phyloP scores from a whole-genome alignment of 1,140 invertebrate genomes.

The Pseudomyrmex flavicornis region DNA sequence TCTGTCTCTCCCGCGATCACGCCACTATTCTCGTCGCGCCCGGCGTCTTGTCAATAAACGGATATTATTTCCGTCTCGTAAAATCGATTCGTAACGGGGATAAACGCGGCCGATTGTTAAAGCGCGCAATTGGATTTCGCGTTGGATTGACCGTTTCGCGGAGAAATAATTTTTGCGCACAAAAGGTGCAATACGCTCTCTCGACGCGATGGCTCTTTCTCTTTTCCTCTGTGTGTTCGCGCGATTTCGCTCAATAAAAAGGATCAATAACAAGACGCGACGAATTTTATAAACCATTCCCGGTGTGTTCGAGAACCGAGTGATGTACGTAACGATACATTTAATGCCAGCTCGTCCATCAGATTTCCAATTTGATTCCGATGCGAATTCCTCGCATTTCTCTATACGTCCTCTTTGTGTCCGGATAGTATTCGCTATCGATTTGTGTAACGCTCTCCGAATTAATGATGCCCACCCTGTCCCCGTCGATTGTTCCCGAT shows the following conservation, averaged over 20 bases:
- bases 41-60: slow-evolving; percentile 36
- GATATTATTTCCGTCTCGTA: slow-evolving; percentile 24
- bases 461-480: slow-evolving; percentile 37
- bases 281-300: slow-evolving; percentile 28
- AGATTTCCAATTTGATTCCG: slow-evolving; percentile 55
- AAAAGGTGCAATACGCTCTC: background rate
- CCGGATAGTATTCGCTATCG: slow-evolving; percentile 26
- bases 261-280: background rate
- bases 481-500: slow-evolving; percentile 19
- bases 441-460: slow-evolving; percentile 16
- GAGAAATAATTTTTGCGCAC: slow-evolving; percentile 12
- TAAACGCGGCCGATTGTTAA: background rate
- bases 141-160: background rate
- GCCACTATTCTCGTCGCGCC: slow-evolving; percentile 25
- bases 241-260: background rate
- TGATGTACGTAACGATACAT: slow-evolving; percentile 18
- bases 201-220: too few relatives aligned
- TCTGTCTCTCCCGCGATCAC: background rate
- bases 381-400: background rate
- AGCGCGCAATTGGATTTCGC: slow-evolving; percentile 1
- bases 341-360: slow-evolving; percentile 8
- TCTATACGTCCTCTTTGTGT: slow-evolving; percentile 8
- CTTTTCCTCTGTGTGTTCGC: background rate
- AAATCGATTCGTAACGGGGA: slow-evolving; percentile 27
- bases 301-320: slow-evolving; percentile 11